A percentile compares a stretch with the other conserved stretches of the same genome.
Conservation (phyloP, 2,113 vertebrate genomes). For the Rhadina sibilatrix region DNA sequence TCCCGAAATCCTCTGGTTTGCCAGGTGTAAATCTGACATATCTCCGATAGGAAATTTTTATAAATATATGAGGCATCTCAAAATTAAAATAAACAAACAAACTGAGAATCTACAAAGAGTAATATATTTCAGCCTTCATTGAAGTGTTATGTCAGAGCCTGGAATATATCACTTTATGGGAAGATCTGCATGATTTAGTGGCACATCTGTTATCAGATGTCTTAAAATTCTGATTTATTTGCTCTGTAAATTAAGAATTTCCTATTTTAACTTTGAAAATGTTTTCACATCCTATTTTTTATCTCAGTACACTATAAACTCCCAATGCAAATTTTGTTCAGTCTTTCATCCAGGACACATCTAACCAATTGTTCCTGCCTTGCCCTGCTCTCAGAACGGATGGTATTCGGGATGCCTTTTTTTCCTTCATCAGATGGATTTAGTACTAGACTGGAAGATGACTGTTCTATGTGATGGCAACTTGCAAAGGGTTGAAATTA, state of each 20-base stretch:
- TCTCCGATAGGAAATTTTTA: background rate
- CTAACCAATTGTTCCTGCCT: background rate
- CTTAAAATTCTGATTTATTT: slow-evolving; percentile 21
- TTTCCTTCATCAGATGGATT: background rate
- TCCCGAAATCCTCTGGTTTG: background rate
- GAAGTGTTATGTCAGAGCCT: background rate
- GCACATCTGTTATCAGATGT: background rate
- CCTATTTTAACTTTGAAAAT: background rate
- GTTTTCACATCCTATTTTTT: background rate
- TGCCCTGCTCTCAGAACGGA: background rate
- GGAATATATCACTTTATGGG: background rate
- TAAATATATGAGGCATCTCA: background rate
- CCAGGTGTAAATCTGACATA: background rate
- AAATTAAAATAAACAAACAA: slow-evolving; percentile 32
- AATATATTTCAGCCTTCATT: background rate
- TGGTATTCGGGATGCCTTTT: background rate
- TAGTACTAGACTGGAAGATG: background rate
- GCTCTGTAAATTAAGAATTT: background rate
- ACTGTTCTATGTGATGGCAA: background rate
- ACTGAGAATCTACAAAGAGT: background rate
- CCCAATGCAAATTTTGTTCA: background rate
- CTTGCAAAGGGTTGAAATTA: background rate
- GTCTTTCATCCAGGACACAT: background rate
- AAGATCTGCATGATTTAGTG: background rate
- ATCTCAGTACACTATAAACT: background rate